Conservation (phyloP, 2,113 vertebrate genomes). For the Tringa solitaria region DNA sequence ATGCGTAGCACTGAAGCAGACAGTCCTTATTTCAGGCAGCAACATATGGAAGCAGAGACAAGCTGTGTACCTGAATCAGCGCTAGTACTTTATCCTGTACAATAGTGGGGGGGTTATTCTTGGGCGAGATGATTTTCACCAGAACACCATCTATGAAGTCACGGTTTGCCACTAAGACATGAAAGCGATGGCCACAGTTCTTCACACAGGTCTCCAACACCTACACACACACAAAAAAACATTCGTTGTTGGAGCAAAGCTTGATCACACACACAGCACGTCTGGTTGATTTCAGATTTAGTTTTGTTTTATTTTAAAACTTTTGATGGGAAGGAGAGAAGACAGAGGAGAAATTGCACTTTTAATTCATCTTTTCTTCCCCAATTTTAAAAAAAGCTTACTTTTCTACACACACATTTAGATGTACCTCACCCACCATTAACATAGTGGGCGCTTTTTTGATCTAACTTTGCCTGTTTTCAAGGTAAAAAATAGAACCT, state of each 20-base stretch:
- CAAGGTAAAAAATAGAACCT: not conserved
- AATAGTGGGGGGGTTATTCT: conserved; percentile 95
- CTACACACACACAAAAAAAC: conserved; percentile 56
- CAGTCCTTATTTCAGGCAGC: conserved; percentile 28
- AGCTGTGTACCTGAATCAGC: conserved; percentile 88
- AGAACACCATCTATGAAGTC: conserved; percentile 96
- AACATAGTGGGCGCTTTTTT: not conserved
- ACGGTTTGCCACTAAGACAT: conserved; percentile 90
- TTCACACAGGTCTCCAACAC: conserved; percentile 98
- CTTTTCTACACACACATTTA: not conserved
- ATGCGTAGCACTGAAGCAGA: not conserved
- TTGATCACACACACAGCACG: not conserved
- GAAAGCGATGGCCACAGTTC: conserved; percentile 99
- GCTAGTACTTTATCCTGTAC: conserved; percentile 98
- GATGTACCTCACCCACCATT: not conserved
- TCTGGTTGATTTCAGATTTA: not conserved
- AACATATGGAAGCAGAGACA: conserved; percentile 12
- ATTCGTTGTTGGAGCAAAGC: not conserved
- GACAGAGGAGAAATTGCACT: not conserved
- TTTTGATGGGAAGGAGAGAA: not conserved
- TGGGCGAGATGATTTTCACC: conserved; percentile 96
- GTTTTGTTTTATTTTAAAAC: not conserved
- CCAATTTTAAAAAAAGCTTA: not conserved
- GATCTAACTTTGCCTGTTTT: not conserved
- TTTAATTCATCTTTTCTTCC: not conserved